phyloP scores from a whole-genome alignment of 2,113 vertebrate genomes.

The Egretta garzetta region DNA sequence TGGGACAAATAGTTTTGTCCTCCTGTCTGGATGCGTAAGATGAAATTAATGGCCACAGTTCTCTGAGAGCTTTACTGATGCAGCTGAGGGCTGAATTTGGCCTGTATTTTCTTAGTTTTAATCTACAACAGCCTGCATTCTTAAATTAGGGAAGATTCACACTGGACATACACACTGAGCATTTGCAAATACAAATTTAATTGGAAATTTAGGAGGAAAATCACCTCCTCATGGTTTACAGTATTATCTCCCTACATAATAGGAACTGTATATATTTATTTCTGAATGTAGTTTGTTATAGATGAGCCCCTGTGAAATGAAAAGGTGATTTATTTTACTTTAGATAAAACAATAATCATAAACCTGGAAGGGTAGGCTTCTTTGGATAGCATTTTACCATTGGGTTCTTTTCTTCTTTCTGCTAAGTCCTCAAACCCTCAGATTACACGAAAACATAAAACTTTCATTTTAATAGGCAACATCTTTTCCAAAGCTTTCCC shows the following conservation, averaged over 20 bases:
- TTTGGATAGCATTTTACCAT: neutral
- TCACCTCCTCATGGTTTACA: neutral
- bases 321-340: neutral
- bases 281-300: neutral
- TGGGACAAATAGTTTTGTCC: no score
- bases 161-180: rapidly evolving
- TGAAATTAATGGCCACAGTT: neutral
- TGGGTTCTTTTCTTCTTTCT: neutral
- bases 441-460: neutral
- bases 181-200: neutral
- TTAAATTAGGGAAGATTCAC: neutral
- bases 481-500: neutral
- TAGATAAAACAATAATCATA: neutral
- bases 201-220: neutral
- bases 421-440: neutral
- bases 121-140: neutral
- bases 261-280: neutral
- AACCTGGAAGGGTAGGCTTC: neutral
- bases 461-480: neutral
- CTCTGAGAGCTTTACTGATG: neutral
- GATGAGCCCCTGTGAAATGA: neutral
- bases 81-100: neutral
- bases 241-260: neutral
- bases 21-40: neutral
- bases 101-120: neutral